Percentiles rank a stretch among this genome's conserved stretches.
Evolutionary conservation across 2,797 vertebrate genomes (phyloP).

Genomic region (Amniataba percoides): DNA sequence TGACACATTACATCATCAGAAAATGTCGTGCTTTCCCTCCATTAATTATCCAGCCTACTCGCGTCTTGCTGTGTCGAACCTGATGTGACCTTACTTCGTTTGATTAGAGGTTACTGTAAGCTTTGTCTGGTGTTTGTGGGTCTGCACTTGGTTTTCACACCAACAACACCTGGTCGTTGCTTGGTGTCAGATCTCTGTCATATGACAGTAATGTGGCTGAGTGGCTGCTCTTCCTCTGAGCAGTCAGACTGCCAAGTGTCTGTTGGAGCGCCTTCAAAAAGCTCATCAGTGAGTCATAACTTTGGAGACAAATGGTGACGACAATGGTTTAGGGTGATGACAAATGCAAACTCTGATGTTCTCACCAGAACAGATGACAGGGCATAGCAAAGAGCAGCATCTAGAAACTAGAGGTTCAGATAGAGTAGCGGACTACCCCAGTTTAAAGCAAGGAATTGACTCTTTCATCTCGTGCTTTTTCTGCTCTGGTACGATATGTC

Average conservation of each 20-base stretch:
- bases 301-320: slow-evolving; percentile 47
- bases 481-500: slow-evolving; percentile 21
- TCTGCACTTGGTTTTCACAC: not conserved
- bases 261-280: slow-evolving; percentile 49
- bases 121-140: slow-evolving; percentile 21
- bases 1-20: slow-evolving; percentile 10
- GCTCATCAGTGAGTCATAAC: slow-evolving; percentile 59
- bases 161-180: slow-evolving; percentile 49
- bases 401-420: not conserved
- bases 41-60: slow-evolving; percentile 1
- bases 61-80: not conserved
- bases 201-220: slow-evolving; percentile 27
- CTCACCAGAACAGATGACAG: slow-evolving; percentile 9
- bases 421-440: not conserved
- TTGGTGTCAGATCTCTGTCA: slow-evolving; percentile 45
- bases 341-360: slow-evolving; percentile 17
- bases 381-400: slow-evolving; percentile 9
- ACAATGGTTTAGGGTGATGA: slow-evolving; percentile 31
- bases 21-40: not conserved
- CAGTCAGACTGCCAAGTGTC: slow-evolving; percentile 51
- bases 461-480: not conserved
- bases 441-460: not conserved
- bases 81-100: not conserved
- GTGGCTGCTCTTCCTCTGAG: slow-evolving; percentile 30
- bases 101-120: slow-evolving; percentile 45